Evolutionary conservation across 1,140 invertebrate species (phyloP).

Genomic region (Drosophila sulfurigaster): DNA sequence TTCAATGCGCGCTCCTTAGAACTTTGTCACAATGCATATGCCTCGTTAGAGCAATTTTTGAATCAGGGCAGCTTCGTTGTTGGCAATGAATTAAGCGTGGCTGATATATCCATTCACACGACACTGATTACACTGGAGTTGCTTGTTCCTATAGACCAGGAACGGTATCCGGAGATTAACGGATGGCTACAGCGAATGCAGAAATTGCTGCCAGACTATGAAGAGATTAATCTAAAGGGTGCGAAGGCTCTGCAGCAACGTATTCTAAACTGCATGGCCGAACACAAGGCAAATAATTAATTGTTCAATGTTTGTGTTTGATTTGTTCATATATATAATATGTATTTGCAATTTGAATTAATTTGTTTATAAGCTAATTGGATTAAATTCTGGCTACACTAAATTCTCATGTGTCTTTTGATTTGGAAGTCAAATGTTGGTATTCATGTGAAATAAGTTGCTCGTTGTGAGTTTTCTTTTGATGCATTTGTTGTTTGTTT

Average conservation of each 20-base stretch:
- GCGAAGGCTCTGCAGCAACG: constrained; percentile 57
- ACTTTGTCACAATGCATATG: constrained; percentile 85
- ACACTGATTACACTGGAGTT: constrained; percentile 83
- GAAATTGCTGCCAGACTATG: constrained; percentile 62
- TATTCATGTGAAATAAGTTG: constrained; percentile 25
- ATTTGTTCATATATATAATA: constrained; percentile 25
- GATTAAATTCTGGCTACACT: constrained; percentile 69
- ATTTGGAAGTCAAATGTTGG: constrained; percentile 72
- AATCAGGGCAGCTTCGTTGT: constrained; percentile 84
- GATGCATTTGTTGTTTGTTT: constrained; percentile 21
- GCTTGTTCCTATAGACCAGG: constrained; percentile 69
- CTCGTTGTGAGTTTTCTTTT: constrained; percentile 36
- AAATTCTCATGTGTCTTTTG: constrained; percentile 64
- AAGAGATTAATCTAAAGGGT: constrained; percentile 69
- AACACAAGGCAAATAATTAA: constrained; percentile 36
- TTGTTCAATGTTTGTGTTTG: constrained; percentile 6
- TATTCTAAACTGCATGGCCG: constrained; percentile 61
- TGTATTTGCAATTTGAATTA: constrained; percentile 41
- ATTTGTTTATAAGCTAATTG: constrained; percentile 62
- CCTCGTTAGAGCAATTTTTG: constrained; percentile 85
- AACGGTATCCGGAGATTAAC: constrained; percentile 47
- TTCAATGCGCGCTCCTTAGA: constrained; percentile 57
- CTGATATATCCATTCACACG: constrained; percentile 86
- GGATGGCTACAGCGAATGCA: constrained; percentile 67
- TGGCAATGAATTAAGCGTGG: constrained; percentile 86